Percentiles rank a stretch among this genome's conserved stretches.
Evolutionary conservation across 2,888 invertebrate species (phyloP).

Genomic region (Polydrusus pterygomalis): DNA sequence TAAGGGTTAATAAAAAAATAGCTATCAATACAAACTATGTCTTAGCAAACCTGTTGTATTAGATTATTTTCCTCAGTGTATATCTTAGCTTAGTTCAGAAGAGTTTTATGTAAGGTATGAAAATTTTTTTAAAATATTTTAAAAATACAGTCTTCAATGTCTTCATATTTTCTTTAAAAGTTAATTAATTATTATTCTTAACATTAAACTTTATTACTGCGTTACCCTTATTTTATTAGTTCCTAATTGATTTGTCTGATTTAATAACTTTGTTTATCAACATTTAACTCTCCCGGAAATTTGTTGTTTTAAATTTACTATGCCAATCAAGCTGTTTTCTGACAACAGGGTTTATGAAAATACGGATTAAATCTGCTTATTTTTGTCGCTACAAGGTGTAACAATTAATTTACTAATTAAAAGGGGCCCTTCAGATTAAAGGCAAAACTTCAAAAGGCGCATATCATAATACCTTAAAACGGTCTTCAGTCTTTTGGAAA

Average conservation of each 20-base stretch:
- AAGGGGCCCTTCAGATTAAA: conserved; percentile 20
- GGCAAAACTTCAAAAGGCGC: conserved; percentile 13
- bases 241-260: neutral
- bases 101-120: too few species aligned
- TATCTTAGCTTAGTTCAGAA: too few species aligned
- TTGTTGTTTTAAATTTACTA: conserved; percentile 3
- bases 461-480: conserved; percentile 23
- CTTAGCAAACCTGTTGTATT: too few species aligned
- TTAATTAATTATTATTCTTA: neutral
- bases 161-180: neutral
- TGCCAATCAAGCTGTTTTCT: conserved; percentile 4
- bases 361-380: conserved; percentile 9
- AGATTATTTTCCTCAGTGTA: too few species aligned
- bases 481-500: conserved; percentile 8
- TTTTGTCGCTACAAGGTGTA: conserved; percentile 25
- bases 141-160: too few species aligned
- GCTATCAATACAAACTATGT: too few species aligned
- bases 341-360: neutral
- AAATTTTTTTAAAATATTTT: too few species aligned
- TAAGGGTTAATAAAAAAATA: too few species aligned
- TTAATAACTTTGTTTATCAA: neutral
- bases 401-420: conserved; percentile 38
- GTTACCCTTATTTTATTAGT: neutral
- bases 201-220: neutral
- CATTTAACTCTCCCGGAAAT: neutral